These are phyloP conservation scores for Diorhabda elongata DNA, from an alignment of 1,140 invertebrate genomes.

Conservation along the genomic window DNA sequence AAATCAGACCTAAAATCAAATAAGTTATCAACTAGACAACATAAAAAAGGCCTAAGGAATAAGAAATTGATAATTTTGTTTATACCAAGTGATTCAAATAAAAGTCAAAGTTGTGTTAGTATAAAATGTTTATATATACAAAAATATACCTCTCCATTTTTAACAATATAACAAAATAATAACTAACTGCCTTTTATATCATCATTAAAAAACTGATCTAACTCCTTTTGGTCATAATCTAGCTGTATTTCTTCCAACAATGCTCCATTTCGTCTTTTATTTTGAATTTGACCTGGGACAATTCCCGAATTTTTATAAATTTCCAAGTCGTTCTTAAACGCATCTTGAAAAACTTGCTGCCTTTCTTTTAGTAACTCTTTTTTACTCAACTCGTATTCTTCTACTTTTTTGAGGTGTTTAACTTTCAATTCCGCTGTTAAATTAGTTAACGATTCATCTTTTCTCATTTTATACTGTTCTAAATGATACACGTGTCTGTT, in stretches of 20 bases:
- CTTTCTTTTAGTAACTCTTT: slow-evolving; percentile 57
- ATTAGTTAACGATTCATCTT: slow-evolving; percentile 47
- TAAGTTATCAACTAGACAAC: too few species aligned
- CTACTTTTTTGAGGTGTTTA: slow-evolving; percentile 56
- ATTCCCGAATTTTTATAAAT: slow-evolving; percentile 60
- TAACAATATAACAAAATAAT: neutral
- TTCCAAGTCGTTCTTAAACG: slow-evolving; percentile 63
- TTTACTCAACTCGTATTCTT: slow-evolving; percentile 54
- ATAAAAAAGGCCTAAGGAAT: too few species aligned
- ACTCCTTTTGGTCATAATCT: slow-evolving; percentile 43
- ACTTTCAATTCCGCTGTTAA: slow-evolving; percentile 24
- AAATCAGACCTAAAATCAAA: too few species aligned
- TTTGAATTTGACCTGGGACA: slow-evolving; percentile 48
- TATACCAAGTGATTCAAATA: too few species aligned
- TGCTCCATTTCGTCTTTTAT: slow-evolving; percentile 40
- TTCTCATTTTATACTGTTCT: slow-evolving; percentile 61
- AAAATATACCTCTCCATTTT: neutral
- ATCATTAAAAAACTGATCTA: slow-evolving; percentile 43
- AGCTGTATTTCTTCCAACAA: slow-evolving; percentile 46
- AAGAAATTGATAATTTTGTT: too few species aligned
- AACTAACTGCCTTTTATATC: slow-evolving; percentile 6
- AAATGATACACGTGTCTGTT: slow-evolving; percentile 61
- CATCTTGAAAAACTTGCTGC: slow-evolving; percentile 63
- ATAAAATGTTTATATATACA: neutral
- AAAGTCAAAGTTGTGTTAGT: too few species aligned